phyloP scores from a whole-genome alignment of 2,113 vertebrate genomes.

The Psettodes erumei region DNA sequence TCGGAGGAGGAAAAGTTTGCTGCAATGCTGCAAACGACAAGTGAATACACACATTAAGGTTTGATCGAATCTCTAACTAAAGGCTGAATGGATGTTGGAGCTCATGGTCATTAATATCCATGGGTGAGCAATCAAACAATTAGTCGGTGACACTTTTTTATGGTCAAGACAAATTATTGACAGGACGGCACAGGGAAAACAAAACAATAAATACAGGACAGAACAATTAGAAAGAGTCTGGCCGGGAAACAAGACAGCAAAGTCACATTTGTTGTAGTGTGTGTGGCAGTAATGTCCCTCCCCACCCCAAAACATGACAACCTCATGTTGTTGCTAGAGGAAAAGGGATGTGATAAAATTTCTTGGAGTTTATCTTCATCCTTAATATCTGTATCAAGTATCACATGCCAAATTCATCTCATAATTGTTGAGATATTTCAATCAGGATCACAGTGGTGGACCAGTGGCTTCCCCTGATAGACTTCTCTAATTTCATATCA shows the following conservation, averaged over 20 bases:
- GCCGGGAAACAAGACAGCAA: too few species aligned
- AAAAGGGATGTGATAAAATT: neutral
- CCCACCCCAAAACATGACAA: neutral
- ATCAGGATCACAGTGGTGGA: neutral
- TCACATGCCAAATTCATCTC: neutral
- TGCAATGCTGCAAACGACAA: neutral
- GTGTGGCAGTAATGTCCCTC: neutral
- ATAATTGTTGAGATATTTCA: neutral
- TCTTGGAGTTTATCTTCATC: neutral
- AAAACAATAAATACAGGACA: too few species aligned
- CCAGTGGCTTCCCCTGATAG: neutral
- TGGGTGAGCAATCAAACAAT: neutral
- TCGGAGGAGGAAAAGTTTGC: neutral
- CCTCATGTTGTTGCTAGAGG: neutral
- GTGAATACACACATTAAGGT: neutral
- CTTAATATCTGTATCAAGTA: neutral
- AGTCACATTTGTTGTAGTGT: too few species aligned
- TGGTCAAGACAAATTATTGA: too few species aligned
- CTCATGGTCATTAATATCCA: neutral
- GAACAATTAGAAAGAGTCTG: too few species aligned
- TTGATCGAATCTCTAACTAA: too few species aligned
- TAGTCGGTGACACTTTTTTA: neutral
- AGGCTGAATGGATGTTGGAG: too few species aligned
- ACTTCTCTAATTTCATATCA: neutral
- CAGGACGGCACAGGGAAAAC: too few species aligned